Evolutionary conservation across 2,888 invertebrate genomes (phyloP).

Genomic region (Bellardia pandia): DNA sequence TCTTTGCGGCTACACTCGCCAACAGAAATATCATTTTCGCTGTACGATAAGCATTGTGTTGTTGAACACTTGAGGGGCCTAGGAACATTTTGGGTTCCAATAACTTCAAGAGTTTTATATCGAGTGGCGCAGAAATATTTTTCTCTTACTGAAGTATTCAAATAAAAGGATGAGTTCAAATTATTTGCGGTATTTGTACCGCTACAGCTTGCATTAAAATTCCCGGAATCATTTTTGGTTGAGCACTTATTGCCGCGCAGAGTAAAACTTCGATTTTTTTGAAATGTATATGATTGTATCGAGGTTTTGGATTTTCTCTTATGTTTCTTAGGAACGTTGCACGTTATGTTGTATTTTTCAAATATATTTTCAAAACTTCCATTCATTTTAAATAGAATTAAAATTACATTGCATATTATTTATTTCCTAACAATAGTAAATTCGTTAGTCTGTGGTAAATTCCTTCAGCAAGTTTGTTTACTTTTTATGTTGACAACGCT

Average conservation of each 20-base stretch:
- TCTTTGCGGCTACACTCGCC: background rate
- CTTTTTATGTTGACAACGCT: too few relatives aligned
- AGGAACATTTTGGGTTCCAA: background rate
- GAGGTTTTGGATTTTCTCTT: background rate
- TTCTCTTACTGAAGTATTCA: background rate
- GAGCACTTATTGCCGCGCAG: background rate
- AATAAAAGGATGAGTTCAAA: background rate
- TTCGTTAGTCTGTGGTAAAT: too few relatives aligned
- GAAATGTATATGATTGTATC: background rate
- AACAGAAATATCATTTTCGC: background rate
- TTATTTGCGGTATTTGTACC: background rate
- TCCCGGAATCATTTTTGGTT: background rate
- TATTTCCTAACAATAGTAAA: too few relatives aligned
- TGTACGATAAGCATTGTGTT: background rate
- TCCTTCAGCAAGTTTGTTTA: too few relatives aligned
- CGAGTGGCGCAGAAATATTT: slow-evolving; percentile 35
- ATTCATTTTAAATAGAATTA: slow-evolving; percentile 33
- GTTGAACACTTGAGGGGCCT: background rate
- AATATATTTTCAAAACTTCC: slow-evolving; percentile 59
- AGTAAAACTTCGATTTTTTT: background rate
- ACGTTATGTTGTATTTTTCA: slow-evolving; percentile 56
- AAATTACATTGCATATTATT: background rate
- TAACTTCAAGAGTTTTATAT: slow-evolving; percentile 40
- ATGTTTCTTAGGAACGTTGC: slow-evolving; percentile 31
- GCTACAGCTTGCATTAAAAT: background rate